A percentile compares a stretch with the other conserved stretches of the same genome.
Evolutionary conservation across 2,113 vertebrate genomes (phyloP).

Genomic region (Pholis gunnellus): DNA sequence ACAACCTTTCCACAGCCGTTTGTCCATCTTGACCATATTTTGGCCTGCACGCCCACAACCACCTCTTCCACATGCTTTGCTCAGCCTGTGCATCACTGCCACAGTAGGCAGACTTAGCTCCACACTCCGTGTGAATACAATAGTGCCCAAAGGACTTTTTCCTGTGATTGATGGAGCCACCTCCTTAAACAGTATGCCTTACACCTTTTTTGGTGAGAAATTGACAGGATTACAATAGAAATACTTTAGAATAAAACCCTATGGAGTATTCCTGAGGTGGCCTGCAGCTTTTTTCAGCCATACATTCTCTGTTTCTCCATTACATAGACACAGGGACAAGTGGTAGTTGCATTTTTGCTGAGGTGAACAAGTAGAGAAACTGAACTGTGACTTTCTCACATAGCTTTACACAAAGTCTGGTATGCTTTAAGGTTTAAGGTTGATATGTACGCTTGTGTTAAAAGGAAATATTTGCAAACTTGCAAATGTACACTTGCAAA

Average conservation of each 20-base stretch:
- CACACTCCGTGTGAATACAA: conserved; percentile 8
- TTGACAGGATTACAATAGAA: not conserved
- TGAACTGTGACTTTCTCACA: not conserved
- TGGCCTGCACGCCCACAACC: conserved; percentile 35
- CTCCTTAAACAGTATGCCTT: conserved; percentile 2
- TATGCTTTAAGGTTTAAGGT: not conserved
- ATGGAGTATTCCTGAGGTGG: too few relatives aligned
- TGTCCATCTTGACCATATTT: conserved; percentile 50
- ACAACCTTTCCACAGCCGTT: conserved; percentile 3
- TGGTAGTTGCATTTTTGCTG: not conserved
- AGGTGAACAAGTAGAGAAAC: not conserved
- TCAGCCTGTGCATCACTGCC: conserved; percentile 19
- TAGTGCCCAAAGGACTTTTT: not conserved
- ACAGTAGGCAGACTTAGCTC: conserved; percentile 5
- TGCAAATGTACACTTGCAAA: too few relatives aligned
- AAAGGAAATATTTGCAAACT: too few relatives aligned
- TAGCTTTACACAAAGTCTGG: not conserved
- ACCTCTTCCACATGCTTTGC: conserved; percentile 16
- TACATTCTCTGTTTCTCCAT: not conserved
- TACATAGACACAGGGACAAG: not conserved
- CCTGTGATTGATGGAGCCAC: conserved; percentile 17
- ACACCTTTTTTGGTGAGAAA: conserved; percentile 16
- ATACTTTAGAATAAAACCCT: not conserved
- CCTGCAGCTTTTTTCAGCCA: not conserved
- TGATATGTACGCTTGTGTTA: not conserved